Evolutionary conservation across 1,140 invertebrate species (phyloP).

Genomic region (Procambarus clarkii): DNA sequence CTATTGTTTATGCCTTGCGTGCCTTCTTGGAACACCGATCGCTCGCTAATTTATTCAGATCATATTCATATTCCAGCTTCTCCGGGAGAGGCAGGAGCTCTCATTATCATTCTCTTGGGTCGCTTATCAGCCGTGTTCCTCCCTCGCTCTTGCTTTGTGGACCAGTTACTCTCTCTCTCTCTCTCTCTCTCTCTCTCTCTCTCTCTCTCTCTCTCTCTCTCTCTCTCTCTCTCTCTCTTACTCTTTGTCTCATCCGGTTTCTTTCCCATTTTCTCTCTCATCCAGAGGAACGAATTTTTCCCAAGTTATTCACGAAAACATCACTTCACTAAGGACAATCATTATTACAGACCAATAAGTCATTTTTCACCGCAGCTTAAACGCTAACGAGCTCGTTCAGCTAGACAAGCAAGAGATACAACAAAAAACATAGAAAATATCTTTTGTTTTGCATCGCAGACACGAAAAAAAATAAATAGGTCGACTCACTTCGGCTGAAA

Average conservation of each 20-base stretch:
- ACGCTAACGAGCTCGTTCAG: no score
- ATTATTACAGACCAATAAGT: no score
- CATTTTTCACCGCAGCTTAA: no score
- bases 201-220: slow-evolving; percentile 10
- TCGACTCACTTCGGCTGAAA: background rate
- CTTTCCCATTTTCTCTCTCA: slow-evolving; percentile 22
- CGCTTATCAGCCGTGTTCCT: background rate
- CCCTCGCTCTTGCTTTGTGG: background rate
- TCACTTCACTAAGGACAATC: no score
- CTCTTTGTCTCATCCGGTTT: slow-evolving; percentile 13
- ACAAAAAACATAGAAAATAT: no score
- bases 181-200: background rate
- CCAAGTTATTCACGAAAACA: no score
- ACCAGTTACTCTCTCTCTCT: background rate
- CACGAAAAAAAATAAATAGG: no score
- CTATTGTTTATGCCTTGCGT: no score
- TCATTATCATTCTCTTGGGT: slow-evolving; percentile 4
- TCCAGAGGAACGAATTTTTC: no score
- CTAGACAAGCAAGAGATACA: no score
- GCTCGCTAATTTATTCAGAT: slow-evolving; percentile 6
- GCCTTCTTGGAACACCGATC: background rate
- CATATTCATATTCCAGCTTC: slow-evolving; percentile 10
- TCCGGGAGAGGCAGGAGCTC: background rate
- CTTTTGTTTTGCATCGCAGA: no score
- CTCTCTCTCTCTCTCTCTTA: slow-evolving; percentile 22